Percentiles rank a stretch among this genome's conserved stretches.
These are phyloP conservation scores for Sussaba pulchella DNA, from an alignment of 2,888 invertebrate species.

Conservation along the genomic window DNA sequence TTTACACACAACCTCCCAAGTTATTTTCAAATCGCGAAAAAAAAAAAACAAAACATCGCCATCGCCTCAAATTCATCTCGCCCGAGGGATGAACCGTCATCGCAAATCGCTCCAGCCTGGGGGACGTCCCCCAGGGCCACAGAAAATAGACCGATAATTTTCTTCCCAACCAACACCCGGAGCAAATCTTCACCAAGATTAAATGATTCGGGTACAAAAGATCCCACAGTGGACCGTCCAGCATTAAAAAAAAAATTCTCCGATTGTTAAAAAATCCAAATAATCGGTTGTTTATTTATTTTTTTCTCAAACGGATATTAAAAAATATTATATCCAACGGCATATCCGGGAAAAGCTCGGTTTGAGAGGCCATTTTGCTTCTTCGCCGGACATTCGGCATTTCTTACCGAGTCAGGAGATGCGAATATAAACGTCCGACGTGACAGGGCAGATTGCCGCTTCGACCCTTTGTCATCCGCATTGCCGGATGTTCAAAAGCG, in stretches of 20 bases:
- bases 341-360: not conserved
- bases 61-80: not conserved
- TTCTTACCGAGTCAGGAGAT: constrained; percentile 23
- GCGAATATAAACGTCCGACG: constrained; percentile 22
- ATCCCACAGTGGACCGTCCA: no score
- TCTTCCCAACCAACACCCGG: no score
- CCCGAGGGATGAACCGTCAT: no score
- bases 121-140: no score
- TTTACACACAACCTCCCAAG: no score
- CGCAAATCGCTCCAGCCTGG: no score
- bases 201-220: no score
- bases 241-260: no score
- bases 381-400: constrained; percentile 14
- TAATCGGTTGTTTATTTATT: not conserved
- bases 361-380: not conserved
- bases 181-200: no score
- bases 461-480: constrained; percentile 50
- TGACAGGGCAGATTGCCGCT: constrained; percentile 28
- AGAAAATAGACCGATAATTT: no score
- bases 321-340: not conserved
- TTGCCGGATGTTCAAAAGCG: constrained; percentile 46
- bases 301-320: not conserved
- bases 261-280: not conserved
- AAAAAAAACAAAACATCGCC: no score
- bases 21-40: not conserved